These are phyloP conservation scores for Danaus chrysippus DNA, from an alignment of 2,888 invertebrate genomes.

Conservation along the genomic window DNA sequence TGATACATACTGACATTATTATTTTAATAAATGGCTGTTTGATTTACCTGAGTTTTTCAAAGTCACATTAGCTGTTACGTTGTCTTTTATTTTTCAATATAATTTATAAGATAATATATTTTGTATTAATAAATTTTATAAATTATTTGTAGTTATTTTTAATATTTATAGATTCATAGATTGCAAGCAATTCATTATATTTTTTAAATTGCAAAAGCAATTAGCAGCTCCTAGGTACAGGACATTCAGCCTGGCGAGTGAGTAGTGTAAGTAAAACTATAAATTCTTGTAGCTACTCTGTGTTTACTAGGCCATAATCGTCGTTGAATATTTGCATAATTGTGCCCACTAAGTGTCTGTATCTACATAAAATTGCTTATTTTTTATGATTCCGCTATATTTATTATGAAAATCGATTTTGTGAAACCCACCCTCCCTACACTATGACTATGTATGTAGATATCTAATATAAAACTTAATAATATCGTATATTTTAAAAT, in stretches of 20 bases:
- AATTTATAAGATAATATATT: background rate
- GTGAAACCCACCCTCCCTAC: background rate
- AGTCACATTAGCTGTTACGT: background rate
- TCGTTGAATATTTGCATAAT: conserved; percentile 73
- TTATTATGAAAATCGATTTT: conserved; percentile 54
- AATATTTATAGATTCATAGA: conserved; percentile 13
- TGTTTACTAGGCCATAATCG: conserved; percentile 72
- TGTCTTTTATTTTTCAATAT: conserved; percentile 8
- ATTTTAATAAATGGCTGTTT: too few relatives aligned
- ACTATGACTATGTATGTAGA: background rate
- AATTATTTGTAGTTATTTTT: conserved; percentile 17
- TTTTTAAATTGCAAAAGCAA: conserved; percentile 33
- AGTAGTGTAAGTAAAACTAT: conserved; percentile 41
- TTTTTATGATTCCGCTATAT: conserved; percentile 66
- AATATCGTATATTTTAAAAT: too few relatives aligned
- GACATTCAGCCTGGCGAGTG: conserved; percentile 33
- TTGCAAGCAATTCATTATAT: conserved; percentile 22
- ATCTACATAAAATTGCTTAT: conserved; percentile 75
- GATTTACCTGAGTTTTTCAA: background rate
- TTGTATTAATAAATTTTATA: background rate
- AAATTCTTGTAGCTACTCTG: conserved; percentile 66
- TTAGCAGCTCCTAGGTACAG: conserved; percentile 43
- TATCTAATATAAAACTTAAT: too few relatives aligned
- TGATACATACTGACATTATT: too few relatives aligned
- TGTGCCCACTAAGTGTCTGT: conserved; percentile 67